Evolutionary conservation across 1,140 invertebrate genomes (phyloP).

Genomic region (Sitobion miscanthi): DNA sequence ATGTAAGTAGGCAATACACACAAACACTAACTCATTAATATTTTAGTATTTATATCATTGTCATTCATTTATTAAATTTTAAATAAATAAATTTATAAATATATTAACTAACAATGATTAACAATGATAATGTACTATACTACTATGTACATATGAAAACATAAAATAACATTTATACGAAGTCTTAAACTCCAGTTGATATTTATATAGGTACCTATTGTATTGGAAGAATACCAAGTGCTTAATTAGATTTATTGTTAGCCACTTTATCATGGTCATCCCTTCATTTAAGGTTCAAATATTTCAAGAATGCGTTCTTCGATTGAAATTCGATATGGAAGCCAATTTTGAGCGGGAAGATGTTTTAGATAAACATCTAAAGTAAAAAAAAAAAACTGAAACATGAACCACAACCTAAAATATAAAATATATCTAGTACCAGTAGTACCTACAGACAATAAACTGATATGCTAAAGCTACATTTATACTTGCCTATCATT

Average conservation of each 20-base stretch:
- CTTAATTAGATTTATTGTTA: background rate
- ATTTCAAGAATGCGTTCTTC: conserved; percentile 6
- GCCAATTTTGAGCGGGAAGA: background rate
- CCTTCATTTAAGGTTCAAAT: background rate
- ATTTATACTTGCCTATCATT: background rate
- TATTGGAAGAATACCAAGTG: background rate
- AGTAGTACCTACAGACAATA: background rate
- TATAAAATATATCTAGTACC: background rate
- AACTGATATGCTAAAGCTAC: background rate
- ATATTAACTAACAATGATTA: background rate
- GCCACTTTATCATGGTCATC: background rate
- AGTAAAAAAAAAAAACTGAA: conserved; percentile 1
- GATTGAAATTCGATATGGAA: conserved; percentile 3
- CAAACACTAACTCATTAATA: background rate
- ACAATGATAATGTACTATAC: background rate
- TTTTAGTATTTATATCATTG: background rate
- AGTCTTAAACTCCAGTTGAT: background rate
- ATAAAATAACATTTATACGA: background rate
- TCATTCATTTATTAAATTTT: no score
- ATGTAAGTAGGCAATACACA: background rate
- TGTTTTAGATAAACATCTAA: background rate
- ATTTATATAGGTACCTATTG: background rate
- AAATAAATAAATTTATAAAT: no score
- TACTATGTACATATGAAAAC: background rate
- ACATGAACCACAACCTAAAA: background rate